Base-by-base conservation (phyloP, 35 echinoderm and acorn worm genomes). In the Apostichopus parvimensis region DNA sequence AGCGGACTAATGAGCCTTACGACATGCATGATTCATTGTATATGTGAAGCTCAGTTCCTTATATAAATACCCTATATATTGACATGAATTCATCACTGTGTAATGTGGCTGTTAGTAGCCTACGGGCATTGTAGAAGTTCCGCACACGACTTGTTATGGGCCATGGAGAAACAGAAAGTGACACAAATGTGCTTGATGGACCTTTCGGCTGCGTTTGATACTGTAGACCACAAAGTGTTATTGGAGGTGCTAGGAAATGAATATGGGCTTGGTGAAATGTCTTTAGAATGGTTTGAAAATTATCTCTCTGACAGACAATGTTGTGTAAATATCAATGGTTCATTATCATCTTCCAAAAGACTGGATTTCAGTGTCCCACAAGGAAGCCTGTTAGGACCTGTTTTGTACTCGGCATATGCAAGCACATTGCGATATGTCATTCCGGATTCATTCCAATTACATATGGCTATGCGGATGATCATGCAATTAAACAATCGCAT, bases 211-310 rank as follows among this genome's bases (percentile, higher is more conserved):
- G 80, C 80, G 54, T 83, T n/a, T n/a, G n/a, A n/a, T 20, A 83
- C 80, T 45, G 80, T 83, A 45, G 80, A 83, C 80, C 80, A 83
- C 80, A 83, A 83, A 7, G 17, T 83, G 17, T 83, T 83, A 57
- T 45, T 83, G 25, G 7, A 83, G 25, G 80, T 83, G 7, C 80
- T 83, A 28, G 80, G 7, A 83, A 18, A 7, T 83, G 28, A 83
- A 83, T 83, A 83, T 83, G 80, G 80, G 9, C 6, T 83, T 11
- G 9, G 17, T 83, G 53, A 56, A 56, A 78, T 12, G 17, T 9
- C 77, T 24, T 17, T 78, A 17, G 17, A 78, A 78, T 78, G 77
- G 77, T 78, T 22, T 17, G 20, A 9, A 9, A 17, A 78, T 78
- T 78, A 78, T 45, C 28, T 78, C 8, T 45, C 28, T 9, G 17